Percentiles rank a stretch among this genome's conserved stretches.
These are phyloP conservation scores for Rutpela maculata DNA, from an alignment of 2,888 invertebrate species.

Conservation along the genomic window DNA sequence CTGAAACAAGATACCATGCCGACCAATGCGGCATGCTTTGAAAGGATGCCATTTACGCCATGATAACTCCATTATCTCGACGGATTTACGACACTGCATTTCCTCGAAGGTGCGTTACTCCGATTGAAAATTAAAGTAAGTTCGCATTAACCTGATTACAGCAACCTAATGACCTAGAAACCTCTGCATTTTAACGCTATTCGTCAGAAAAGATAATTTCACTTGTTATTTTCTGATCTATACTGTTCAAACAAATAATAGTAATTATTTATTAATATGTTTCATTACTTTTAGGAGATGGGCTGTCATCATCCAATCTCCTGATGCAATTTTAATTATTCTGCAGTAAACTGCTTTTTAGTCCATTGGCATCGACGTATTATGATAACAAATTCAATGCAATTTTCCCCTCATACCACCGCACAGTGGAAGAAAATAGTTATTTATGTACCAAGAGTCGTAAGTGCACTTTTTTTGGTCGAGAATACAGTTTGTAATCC, in stretches of 20 bases:
- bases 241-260: not conserved
- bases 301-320: too few species aligned
- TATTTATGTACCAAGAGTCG: too few species aligned
- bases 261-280: not conserved
- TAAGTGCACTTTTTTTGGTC: too few species aligned
- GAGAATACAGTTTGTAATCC: too few species aligned
- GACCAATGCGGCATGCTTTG: not conserved
- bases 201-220: slow-evolving; percentile 35
- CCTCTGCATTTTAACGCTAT: slow-evolving; percentile 25
- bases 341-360: too few species aligned
- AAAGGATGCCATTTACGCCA: slow-evolving; percentile 11
- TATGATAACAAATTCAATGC: too few species aligned
- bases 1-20: not conserved
- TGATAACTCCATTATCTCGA: slow-evolving; percentile 31
- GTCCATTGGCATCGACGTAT: too few species aligned
- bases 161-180: slow-evolving; percentile 51
- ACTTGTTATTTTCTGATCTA: slow-evolving; percentile 36
- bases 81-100: slow-evolving; percentile 27
- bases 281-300: too few species aligned
- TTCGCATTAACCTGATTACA: slow-evolving; percentile 46
- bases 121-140: slow-evolving; percentile 32
- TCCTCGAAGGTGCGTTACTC: slow-evolving; percentile 31
- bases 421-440: too few species aligned
- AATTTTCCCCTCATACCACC: too few species aligned
- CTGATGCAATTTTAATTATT: too few species aligned